These are phyloP conservation scores for Tursiops truncatus DNA, from an alignment of 2,113 vertebrate species.

Conservation along the genomic window DNA sequence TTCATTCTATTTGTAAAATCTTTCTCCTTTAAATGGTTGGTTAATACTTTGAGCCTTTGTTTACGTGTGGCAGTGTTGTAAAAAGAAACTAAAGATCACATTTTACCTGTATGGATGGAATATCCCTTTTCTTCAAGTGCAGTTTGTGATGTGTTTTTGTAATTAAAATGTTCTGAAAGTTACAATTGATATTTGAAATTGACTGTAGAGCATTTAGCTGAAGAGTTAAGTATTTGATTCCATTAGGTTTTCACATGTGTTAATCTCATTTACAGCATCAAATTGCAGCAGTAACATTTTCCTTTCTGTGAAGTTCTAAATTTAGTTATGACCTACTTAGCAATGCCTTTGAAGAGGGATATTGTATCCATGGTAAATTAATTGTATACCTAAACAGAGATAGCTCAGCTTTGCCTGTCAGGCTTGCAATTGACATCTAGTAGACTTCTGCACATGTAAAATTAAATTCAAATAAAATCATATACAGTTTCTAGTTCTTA, in stretches of 20 bases:
- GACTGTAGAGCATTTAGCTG: conserved; percentile 66
- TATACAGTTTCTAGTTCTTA: conserved; percentile 86
- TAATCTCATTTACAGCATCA: conserved; percentile 78
- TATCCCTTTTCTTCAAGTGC: conserved; percentile 82
- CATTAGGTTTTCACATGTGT: conserved; percentile 77
- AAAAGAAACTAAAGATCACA: conserved; percentile 80
- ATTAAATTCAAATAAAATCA: conserved; percentile 86
- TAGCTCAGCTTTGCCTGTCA: conserved; percentile 82
- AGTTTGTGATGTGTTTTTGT: conserved; percentile 72
- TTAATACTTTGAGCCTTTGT: conserved; percentile 84
- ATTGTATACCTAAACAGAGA: conserved; percentile 80
- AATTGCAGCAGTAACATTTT: conserved; percentile 78
- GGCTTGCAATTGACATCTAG: conserved; percentile 80
- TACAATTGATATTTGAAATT: conserved; percentile 68
- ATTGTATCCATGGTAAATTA: conserved; percentile 80
- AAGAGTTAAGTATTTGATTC: conserved; percentile 67
- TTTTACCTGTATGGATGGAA: conserved; percentile 75
- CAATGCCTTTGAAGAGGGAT: conserved; percentile 86
- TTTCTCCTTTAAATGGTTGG: conserved; percentile 82
- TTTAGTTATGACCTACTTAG: conserved; percentile 84
- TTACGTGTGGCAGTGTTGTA: conserved; percentile 86
- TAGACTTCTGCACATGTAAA: conserved; percentile 86
- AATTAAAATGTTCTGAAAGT: conserved; percentile 41
- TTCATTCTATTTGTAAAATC: conserved; percentile 85
- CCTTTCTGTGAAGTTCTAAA: conserved; percentile 81